Conservation (phyloP, 2,888 invertebrate genomes). For the Lasioglossum lativentre region DNA sequence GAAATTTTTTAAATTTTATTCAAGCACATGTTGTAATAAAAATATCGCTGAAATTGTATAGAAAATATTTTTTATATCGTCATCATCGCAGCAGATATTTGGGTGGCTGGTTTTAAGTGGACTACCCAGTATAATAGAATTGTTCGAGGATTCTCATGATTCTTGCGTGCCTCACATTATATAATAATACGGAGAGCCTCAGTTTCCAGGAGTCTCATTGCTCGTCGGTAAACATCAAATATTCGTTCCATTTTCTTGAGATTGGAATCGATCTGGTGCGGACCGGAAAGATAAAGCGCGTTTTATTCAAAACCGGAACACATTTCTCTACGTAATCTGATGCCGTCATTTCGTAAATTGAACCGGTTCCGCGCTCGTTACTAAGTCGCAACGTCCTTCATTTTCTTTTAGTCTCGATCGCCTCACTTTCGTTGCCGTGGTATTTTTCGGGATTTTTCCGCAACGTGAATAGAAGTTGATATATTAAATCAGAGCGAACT, state of each 20-base stretch:
- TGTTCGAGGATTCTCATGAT: background rate
- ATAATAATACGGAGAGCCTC: background rate
- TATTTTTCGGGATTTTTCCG: background rate
- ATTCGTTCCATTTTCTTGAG: constrained; percentile 17
- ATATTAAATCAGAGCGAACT: background rate
- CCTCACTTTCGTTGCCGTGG: background rate
- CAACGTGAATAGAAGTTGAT: background rate
- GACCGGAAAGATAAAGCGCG: constrained; percentile 11
- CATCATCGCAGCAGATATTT: too few relatives aligned
- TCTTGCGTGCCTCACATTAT: background rate
- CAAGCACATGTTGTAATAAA: too few relatives aligned
- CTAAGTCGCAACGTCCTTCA: constrained; percentile 2
- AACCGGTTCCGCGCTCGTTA: background rate
- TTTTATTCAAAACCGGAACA: constrained; percentile 17
- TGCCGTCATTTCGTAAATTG: constrained; percentile 15
- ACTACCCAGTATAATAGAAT: background rate
- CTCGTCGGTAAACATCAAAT: background rate
- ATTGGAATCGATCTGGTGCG: constrained; percentile 14
- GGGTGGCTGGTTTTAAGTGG: background rate
- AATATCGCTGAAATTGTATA: too few relatives aligned
- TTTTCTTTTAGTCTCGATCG: background rate
- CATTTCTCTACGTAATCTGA: constrained; percentile 10
- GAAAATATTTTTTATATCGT: too few relatives aligned
- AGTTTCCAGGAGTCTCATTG: background rate
- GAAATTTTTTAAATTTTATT: too few relatives aligned